These are phyloP conservation scores for Thermophis baileyi DNA, from an alignment of 2,113 vertebrate genomes.

Conservation along the genomic window DNA sequence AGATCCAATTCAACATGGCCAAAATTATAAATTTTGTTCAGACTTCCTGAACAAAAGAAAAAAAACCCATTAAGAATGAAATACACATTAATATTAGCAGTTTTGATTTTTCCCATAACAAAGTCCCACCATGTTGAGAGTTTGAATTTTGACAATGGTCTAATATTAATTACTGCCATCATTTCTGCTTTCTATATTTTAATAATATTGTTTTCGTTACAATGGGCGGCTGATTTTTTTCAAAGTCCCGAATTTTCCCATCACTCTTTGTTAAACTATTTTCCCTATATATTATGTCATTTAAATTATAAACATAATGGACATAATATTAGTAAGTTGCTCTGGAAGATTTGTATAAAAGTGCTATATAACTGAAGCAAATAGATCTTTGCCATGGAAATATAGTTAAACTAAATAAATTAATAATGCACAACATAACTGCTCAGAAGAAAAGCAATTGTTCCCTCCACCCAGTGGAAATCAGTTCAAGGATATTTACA, in stretches of 20 bases:
- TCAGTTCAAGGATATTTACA: background rate
- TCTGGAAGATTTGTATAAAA: background rate
- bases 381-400: no score
- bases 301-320: background rate
- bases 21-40: background rate
- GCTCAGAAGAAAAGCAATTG: no score
- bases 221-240: background rate
- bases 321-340: background rate
- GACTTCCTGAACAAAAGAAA: background rate
- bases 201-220: background rate
- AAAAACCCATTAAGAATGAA: background rate
- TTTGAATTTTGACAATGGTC: background rate
- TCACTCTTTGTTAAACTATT: background rate
- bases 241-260: background rate
- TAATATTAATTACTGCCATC: background rate
- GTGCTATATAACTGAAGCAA: background rate
- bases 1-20: background rate
- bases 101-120: background rate
- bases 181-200: background rate
- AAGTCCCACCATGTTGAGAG: background rate
- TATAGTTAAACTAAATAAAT: no score
- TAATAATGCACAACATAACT: no score
- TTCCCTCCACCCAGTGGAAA: background rate
- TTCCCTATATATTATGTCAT: background rate
- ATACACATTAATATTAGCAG: background rate